These are phyloP conservation scores for Alethe diademata DNA, from an alignment of 2,113 vertebrate genomes.

Conservation along the genomic window DNA sequence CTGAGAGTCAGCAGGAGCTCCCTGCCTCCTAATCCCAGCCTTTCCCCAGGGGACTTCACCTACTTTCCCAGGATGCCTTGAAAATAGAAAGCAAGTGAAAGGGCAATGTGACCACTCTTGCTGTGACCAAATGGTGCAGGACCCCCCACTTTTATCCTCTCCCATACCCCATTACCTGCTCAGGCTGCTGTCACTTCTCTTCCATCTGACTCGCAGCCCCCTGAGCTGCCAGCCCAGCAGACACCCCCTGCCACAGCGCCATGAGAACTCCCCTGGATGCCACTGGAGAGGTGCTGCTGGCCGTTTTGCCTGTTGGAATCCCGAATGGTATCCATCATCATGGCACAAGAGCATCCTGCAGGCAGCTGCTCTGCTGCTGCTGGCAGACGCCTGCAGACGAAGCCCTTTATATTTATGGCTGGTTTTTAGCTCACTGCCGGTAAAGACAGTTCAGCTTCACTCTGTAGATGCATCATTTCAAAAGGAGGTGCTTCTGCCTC, in stretches of 20 bases:
- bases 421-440: background rate
- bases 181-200: accelerated
- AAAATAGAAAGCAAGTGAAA: background rate
- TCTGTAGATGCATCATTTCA: background rate
- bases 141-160: background rate
- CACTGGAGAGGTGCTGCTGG: background rate
- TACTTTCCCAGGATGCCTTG: background rate
- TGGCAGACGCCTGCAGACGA: background rate
- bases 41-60: background rate
- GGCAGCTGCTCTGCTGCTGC: background rate
- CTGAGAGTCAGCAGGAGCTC: background rate
- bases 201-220: accelerated
- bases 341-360: background rate
- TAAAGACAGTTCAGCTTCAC: background rate
- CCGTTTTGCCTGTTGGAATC: accelerated
- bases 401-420: background rate
- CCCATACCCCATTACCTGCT: background rate
- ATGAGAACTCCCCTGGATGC: background rate
- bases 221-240: background rate
- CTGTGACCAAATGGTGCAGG: background rate
- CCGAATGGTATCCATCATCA: accelerated
- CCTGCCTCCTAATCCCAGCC: background rate
- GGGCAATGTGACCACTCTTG: background rate
- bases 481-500: background rate
- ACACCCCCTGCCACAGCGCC: background rate